Evolutionary conservation across 53 echinoderm and acorn worm genomes (phyloP), one percentile per base, ranked within the genome.

Genomic region (Actinopyga echinites): DNA sequence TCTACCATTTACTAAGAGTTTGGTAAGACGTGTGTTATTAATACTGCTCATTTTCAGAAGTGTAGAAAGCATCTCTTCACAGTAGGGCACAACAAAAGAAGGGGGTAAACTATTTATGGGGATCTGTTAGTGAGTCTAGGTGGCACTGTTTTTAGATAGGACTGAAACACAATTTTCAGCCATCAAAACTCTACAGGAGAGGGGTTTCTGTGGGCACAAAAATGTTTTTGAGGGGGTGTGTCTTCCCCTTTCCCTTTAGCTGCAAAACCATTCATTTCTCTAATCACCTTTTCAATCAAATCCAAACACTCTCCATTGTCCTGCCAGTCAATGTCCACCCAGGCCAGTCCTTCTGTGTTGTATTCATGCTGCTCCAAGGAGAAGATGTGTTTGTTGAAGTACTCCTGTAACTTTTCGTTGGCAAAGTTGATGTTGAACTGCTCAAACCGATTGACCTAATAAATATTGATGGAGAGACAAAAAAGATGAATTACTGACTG

Each of bases 351-450:
- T 69, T 97, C 97, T 31, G 94, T 84, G 74, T 92, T 95, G 57
- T 97, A 97, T 63, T 97, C 97, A 74, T 97, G 97, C 83, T 97
- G 97, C 83, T 97, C 97, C 32, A 97, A 57, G 1, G 97, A 97
- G 94, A 97, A 97, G 86, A 97, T 97, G 84, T 97, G 97, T 40
- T 97, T 97, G 85, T 97, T 97, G 90, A 97, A 97, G 77, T 97
- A 97, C 83, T 97, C 97, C 86, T 97, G 97, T 2, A 97, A 92
- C 69, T 97, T 97, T 90, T 97, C 97, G 42, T 97, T 97, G 84
- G 97, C 97, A 86, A 89, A 97, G 85, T 97, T 97, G 87, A 97
- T 97, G 89, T 97, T 97, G 84, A 97, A 97, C 87, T 97, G 97
- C 79, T 97, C 97, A 90, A 97, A 97, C 0, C 97, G 88, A 56